Base-by-base conservation (phyloP, 92 coral and sea anemone species). In the Pocillopora meandrina region DNA sequence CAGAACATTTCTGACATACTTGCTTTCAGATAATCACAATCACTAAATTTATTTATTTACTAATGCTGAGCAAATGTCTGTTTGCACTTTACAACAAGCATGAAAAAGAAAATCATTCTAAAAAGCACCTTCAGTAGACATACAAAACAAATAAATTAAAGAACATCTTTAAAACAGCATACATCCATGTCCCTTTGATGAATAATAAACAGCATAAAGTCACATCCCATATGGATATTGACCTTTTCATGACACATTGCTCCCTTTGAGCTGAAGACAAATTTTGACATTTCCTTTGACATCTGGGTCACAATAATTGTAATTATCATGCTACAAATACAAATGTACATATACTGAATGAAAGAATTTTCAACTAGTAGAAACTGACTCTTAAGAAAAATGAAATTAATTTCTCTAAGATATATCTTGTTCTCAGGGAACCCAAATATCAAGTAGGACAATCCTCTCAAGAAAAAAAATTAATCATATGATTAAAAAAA, bases 1-100 rank as follows among this genome's bases (percentile, higher is more conserved):
- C 52, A 69, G 2, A 80, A 31, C 67, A 71, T 70, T 70, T 3
- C 77, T 57, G 13, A 60, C 60, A 81, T 81, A 70, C 85, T 70
- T 42, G 52, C 52, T 70, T 59, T 12, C 31, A 61, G 19, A 61
- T 56, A 77, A 33, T 26, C 12, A 12, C 26, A 11, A 33, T 67
- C 58, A 47, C 20, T 10, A 59, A 58, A 31, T 9, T 52, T 77
- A 15, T 18, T 1, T 34, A 14, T n/a, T 20, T 23, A 42, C 17
- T 13, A 12, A 15, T 12, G 52, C 52, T 42, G 1, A 19, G 70
- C 17, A 21, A 59, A 81, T 23, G 73, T 71, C 59, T 81, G 77
- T 36, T 57, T 35, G 11, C 19, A 3, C 52, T 9, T 1, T 20
- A 79, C 31, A 23, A 35, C 21, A 17, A 6, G 12, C 2, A 67